Evolutionary conservation across 1,140 invertebrate genomes (phyloP).

Genomic region (Solenopsis invicta): DNA sequence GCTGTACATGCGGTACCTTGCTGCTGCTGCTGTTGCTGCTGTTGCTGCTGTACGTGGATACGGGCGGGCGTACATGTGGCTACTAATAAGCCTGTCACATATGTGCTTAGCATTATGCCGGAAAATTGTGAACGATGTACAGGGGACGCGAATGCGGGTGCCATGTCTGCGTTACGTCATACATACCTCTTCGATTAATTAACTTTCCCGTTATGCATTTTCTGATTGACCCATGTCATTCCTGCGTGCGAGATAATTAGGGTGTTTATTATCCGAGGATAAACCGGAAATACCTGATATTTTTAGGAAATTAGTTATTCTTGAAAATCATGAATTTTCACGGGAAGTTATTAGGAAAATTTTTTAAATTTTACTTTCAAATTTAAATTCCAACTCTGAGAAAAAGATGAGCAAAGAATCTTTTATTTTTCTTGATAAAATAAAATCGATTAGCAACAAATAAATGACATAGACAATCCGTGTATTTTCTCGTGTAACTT

Average conservation of each 20-base stretch:
- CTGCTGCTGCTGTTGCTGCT: not conserved
- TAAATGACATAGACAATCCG: too few species aligned
- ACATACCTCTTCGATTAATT: slow-evolving; percentile 40
- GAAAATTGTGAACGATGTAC: slow-evolving; percentile 54
- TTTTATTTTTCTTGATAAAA: too few species aligned
- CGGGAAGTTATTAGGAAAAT: too few species aligned
- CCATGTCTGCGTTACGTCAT: slow-evolving; percentile 8
- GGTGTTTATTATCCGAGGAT: too few species aligned
- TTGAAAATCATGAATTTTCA: too few species aligned
- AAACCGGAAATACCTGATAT: too few species aligned
- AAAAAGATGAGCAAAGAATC: too few species aligned
- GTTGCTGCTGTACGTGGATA: not conserved
- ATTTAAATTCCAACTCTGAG: too few species aligned
- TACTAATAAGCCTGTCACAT: slow-evolving; percentile 69
- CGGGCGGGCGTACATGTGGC: slow-evolving; percentile 61
- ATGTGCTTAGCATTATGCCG: slow-evolving; percentile 46
- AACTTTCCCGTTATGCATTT: slow-evolving; percentile 7
- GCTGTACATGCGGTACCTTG: not conserved
- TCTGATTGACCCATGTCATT: slow-evolving; percentile 13
- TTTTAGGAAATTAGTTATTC: too few species aligned
- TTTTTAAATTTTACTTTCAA: too few species aligned
- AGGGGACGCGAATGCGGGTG: slow-evolving; percentile 36
- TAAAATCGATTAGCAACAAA: too few species aligned
- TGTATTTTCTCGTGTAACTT: too few species aligned
- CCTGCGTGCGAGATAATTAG: not conserved